A percentile compares a stretch with the other conserved stretches of the same genome.
Conservation (phyloP, 2,888 invertebrate species). For the Aricia artaxerxes region DNA sequence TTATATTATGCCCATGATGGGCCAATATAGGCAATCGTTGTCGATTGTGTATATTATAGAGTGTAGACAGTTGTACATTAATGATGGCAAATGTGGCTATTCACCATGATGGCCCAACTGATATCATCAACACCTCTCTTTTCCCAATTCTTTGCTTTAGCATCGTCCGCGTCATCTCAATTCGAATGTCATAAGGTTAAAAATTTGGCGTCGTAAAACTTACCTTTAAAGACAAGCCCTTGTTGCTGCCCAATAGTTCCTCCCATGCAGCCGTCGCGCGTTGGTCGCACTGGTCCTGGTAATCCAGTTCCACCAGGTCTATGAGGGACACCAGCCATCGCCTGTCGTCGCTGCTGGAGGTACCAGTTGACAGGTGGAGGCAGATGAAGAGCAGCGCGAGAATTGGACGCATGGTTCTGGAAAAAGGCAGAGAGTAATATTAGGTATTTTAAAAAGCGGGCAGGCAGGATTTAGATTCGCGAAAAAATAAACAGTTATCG, state of each 20-base stretch:
- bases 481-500: too few species aligned
- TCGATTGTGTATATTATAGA: too few species aligned
- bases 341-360: conserved; percentile 62
- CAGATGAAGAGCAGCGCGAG: conserved; percentile 55
- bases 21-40: too few species aligned
- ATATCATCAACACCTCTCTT: too few species aligned
- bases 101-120: too few species aligned
- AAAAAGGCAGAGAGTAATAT: conserved; percentile 33
- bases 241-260: conserved; percentile 60
- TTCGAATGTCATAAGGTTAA: too few species aligned
- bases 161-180: too few species aligned
- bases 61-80: too few species aligned
- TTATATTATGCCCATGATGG: too few species aligned
- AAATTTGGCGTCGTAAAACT: neutral
- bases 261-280: conserved; percentile 67
- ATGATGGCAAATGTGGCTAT: too few species aligned
- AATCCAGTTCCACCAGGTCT: conserved; percentile 71
- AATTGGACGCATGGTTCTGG: conserved; percentile 64
- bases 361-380: conserved; percentile 62
- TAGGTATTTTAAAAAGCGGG: neutral
- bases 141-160: too few species aligned
- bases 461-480: neutral
- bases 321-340: conserved; percentile 65
- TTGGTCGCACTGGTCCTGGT: conserved; percentile 70
- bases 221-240: conserved; percentile 63